Percentiles rank a stretch among this genome's conserved stretches.
Evolutionary conservation across 2,888 invertebrate genomes (phyloP).

Genomic region (Crossocerus cetratus): DNA sequence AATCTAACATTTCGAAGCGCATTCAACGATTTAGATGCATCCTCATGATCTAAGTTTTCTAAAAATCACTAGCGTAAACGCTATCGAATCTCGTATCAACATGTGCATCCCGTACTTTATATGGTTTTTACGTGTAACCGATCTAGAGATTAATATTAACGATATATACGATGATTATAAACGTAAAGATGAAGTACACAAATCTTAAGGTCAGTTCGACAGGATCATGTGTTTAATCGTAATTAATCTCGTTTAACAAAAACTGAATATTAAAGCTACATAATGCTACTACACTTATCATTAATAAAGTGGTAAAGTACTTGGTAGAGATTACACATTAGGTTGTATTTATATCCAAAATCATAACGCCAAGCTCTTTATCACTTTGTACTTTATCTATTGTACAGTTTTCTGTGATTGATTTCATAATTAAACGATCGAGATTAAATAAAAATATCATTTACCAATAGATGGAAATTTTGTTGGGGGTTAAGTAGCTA

Average conservation of each 20-base stretch:
- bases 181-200: slow-evolving; percentile 23
- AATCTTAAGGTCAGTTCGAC: slow-evolving; percentile 19
- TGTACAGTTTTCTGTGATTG: slow-evolving; percentile 49
- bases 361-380: slow-evolving; percentile 21
- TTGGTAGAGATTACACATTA: no score
- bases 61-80: slow-evolving; percentile 24
- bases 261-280: background rate
- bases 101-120: slow-evolving; percentile 46
- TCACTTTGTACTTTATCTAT: slow-evolving; percentile 44
- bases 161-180: slow-evolving; percentile 23
- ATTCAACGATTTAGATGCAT: slow-evolving; percentile 31
- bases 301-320: slow-evolving; percentile 2
- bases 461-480: slow-evolving; percentile 7
- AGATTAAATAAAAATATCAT: slow-evolving; percentile 53
- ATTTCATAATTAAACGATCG: slow-evolving; percentile 41
- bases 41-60: slow-evolving; percentile 41
- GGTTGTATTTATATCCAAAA: slow-evolving; percentile 27
- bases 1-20: slow-evolving; percentile 34
- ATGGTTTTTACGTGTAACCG: slow-evolving; percentile 51
- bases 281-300: background rate
- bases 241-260: slow-evolving; percentile 30
- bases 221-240: slow-evolving; percentile 32
- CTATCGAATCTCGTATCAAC: slow-evolving; percentile 27
- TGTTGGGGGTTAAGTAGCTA: no score
- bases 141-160: slow-evolving; percentile 21